phyloP scores from a whole-genome alignment of 2,888 invertebrate species.

The Stenotaenia linearis region DNA sequence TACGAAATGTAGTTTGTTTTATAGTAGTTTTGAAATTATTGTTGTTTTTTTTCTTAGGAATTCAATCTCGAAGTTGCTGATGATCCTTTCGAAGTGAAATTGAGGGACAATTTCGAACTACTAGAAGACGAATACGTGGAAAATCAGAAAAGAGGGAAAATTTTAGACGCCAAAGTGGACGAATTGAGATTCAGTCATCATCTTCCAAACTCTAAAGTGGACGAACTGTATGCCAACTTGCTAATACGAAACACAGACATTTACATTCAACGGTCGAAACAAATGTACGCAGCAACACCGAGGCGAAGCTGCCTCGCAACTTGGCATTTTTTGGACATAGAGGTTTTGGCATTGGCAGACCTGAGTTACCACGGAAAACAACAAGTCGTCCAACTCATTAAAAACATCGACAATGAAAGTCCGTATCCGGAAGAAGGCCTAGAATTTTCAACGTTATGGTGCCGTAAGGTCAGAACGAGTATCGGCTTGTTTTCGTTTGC shows the following conservation, averaged over 20 bases:
- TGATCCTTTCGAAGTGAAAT: conserved; percentile 95
- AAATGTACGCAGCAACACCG: conserved; percentile 60
- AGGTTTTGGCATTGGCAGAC: conserved; percentile 76
- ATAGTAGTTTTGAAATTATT: background rate
- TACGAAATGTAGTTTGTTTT: conserved; percentile 36
- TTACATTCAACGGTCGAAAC: conserved; percentile 83
- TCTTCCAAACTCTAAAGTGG: conserved; percentile 64
- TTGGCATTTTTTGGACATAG: conserved; percentile 72
- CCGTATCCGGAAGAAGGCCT: conserved; percentile 87
- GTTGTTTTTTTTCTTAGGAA: conserved; percentile 56
- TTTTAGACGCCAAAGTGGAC: conserved; percentile 78
- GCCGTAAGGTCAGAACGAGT: conserved; percentile 73
- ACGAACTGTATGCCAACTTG: conserved; percentile 79
- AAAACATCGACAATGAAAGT: conserved; percentile 76
- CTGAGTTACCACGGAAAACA: conserved; percentile 74
- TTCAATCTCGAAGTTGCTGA: conserved; percentile 89
- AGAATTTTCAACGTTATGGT: conserved; percentile 89
- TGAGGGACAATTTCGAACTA: conserved; percentile 91
- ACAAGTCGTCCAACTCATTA: conserved; percentile 65
- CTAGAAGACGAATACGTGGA: conserved; percentile 93
- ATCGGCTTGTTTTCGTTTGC: conserved; percentile 81
- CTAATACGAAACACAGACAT: conserved; percentile 89
- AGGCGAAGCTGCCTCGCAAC: conserved; percentile 73
- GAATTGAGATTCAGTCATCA: conserved; percentile 76
- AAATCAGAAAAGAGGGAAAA: conserved; percentile 77